phyloP scores from a whole-genome alignment of 2,797 vertebrate genomes.

The Premnoplex brunnescens region DNA sequence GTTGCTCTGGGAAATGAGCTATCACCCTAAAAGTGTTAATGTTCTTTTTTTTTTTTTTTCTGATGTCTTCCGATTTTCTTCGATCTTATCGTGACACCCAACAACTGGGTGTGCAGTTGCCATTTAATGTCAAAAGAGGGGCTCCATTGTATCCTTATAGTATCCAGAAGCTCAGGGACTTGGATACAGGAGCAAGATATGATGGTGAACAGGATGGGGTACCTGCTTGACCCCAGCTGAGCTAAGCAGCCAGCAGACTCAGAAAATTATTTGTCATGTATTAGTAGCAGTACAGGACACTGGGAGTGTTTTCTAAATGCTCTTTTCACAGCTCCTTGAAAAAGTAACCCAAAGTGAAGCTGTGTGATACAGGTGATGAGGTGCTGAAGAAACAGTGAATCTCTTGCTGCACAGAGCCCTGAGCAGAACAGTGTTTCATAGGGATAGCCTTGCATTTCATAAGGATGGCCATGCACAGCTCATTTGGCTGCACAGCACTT shows the following conservation, averaged over 20 bases:
- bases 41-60: not conserved
- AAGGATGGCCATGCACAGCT: not conserved
- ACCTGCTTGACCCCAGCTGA: not conserved
- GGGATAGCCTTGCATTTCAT: not conserved
- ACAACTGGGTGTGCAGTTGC: not conserved
- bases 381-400: not conserved
- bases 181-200: not conserved
- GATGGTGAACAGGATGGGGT: not conserved
- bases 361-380: not conserved
- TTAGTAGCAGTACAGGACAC: not conserved
- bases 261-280: not conserved
- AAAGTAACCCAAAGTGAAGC: not conserved
- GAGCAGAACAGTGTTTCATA: not conserved
- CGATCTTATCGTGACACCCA: not conserved
- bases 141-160: not conserved
- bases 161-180: not conserved
- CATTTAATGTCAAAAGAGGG: not conserved
- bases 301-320: not conserved
- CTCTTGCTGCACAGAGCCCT: not conserved
- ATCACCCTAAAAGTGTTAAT: not conserved
- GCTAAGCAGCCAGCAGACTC: not conserved
- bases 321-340: not conserved
- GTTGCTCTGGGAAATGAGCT: not conserved
- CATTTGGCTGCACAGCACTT: not conserved
- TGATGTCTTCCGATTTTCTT: not conserved